A percentile compares a stretch with the other conserved stretches of the same genome.
Evolutionary conservation across 2,113 vertebrate genomes (phyloP).

Genomic region (Saccopteryx bilineata): DNA sequence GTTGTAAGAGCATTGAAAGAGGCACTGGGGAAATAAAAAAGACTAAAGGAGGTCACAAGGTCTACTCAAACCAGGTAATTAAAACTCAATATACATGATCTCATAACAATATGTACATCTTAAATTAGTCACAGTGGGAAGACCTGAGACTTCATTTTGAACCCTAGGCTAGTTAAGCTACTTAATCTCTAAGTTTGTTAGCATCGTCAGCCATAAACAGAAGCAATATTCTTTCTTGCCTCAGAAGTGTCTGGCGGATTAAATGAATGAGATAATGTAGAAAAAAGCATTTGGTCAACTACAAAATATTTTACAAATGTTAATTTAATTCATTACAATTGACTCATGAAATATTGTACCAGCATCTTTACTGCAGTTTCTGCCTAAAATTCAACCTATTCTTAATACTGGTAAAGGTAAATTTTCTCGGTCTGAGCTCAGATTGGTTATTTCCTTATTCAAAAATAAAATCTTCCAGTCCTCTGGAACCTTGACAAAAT

Average conservation of each 20-base stretch:
- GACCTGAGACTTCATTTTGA: not conserved
- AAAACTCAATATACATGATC: conserved; percentile 56
- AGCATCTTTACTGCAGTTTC: not conserved
- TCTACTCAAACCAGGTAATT: conserved; percentile 50
- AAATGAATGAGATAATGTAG: not conserved
- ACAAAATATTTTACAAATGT: not conserved
- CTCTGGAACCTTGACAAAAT: not conserved
- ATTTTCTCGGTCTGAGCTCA: not conserved
- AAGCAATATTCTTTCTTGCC: not conserved
- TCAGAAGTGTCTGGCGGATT: not conserved
- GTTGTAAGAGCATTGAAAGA: not conserved
- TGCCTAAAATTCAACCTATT: not conserved
- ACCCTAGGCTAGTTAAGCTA: not conserved
- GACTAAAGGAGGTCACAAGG: conserved; percentile 43
- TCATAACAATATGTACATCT: not conserved
- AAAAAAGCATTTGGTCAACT: conserved; percentile 22
- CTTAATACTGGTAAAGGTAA: not conserved
- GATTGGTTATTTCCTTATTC: not conserved
- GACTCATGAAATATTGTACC: not conserved
- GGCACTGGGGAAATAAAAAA: conserved; percentile 54
- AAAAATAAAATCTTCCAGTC: not conserved
- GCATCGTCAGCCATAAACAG: not conserved
- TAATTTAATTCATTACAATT: not conserved
- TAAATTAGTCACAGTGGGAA: conserved; percentile 36
- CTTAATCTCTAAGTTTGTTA: not conserved